Conservation (phyloP, 2,888 invertebrate species). For the Sthenelais limicola region DNA sequence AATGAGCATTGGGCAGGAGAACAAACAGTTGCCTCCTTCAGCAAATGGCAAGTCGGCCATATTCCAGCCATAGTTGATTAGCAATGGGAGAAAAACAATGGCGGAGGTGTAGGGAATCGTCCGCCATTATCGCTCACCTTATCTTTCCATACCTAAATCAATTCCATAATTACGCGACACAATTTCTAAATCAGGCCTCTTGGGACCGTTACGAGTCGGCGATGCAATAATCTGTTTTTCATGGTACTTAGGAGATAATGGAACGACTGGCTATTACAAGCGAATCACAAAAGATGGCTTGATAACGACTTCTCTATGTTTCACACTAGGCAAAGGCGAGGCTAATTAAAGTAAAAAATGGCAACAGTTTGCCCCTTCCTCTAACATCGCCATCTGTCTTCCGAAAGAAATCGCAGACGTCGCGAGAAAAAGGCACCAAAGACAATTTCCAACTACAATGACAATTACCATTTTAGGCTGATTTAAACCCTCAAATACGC, state of each 20-base stretch:
- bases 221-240: conserved; percentile 34
- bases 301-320: conserved; percentile 33
- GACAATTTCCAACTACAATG: conserved; percentile 38
- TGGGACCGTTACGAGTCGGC: neutral
- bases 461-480: conserved; percentile 33
- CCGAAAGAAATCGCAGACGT: neutral
- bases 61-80: too few relatives aligned
- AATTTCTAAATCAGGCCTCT: conserved; percentile 23
- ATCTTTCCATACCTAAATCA: conserved; percentile 37
- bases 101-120: conserved; percentile 15
- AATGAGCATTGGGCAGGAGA: too few relatives aligned
- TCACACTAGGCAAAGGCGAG: conserved; percentile 4
- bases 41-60: too few relatives aligned
- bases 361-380: neutral
- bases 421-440: conserved; percentile 2
- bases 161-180: conserved; percentile 30
- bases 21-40: too few relatives aligned
- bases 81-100: too few relatives aligned
- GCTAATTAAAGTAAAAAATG: conserved; percentile 22
- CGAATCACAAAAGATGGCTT: conserved; percentile 14
- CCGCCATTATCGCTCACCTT: conserved; percentile 32
- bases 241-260: conserved; percentile 9
- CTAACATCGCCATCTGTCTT: neutral
- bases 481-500: conserved; percentile 25
- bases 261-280: conserved; percentile 11